phyloP scores from a whole-genome alignment of 2,888 invertebrate genomes.

The Ligdia adustata region DNA sequence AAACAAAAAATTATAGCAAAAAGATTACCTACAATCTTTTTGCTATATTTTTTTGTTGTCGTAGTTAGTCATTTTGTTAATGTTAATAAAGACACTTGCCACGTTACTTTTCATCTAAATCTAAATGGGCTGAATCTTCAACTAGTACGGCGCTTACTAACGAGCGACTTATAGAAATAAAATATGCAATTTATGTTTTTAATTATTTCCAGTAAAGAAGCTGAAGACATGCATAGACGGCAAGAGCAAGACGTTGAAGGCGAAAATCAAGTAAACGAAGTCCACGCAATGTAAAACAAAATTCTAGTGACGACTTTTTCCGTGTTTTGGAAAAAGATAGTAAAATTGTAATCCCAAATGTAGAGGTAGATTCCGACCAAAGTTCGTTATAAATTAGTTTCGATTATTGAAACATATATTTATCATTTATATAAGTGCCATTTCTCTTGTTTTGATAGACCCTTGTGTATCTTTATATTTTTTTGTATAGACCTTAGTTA shows the following conservation, averaged over 20 bases:
- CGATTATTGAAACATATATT: constrained; percentile 43
- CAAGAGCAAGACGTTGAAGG: constrained; percentile 56
- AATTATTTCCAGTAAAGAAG: constrained; percentile 66
- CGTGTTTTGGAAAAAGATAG: constrained; percentile 18
- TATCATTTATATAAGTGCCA: constrained; percentile 61
- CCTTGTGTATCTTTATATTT: constrained; percentile 19
- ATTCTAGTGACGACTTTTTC: constrained; percentile 19
- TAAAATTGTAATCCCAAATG: constrained; percentile 60
- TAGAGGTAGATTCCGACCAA: constrained; percentile 80
- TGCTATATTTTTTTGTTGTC: no score
- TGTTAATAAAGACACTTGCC: no score
- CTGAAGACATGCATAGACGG: constrained; percentile 71
- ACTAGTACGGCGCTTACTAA: no score
- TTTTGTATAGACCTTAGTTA: constrained; percentile 19
- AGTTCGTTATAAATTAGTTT: constrained; percentile 68
- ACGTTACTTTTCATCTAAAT: no score
- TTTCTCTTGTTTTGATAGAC: constrained; percentile 36
- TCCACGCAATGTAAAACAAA: constrained; percentile 65
- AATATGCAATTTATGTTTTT: not conserved
- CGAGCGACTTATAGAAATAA: not conserved
- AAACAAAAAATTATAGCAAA: no score
- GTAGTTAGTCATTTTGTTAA: no score
- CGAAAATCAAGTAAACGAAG: constrained; percentile 64
- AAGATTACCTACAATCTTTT: no score
- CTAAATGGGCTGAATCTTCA: no score